These are phyloP conservation scores for Tor tambroides DNA, from an alignment of 2,113 vertebrate genomes.

Conservation along the genomic window DNA sequence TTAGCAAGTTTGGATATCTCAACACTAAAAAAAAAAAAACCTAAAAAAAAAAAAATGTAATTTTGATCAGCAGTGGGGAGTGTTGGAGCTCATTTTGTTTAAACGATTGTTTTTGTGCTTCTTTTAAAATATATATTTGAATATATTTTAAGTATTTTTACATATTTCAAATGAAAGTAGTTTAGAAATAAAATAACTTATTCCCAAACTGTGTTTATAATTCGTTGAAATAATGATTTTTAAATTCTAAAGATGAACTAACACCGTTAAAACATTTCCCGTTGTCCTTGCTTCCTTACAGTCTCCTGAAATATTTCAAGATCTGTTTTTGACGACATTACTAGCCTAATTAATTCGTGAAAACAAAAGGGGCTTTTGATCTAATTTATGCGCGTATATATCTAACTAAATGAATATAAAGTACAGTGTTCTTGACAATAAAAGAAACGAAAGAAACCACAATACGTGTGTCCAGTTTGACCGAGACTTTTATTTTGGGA, in stretches of 20 bases:
- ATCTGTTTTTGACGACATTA: not conserved
- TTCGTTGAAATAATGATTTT: not conserved
- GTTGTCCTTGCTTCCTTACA: no score
- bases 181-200: no score
- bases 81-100: not conserved
- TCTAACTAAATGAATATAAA: not conserved
- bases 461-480: not conserved
- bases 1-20: not conserved
- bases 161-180: no score
- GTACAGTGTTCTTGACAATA: not conserved
- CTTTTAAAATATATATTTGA: no score
- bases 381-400: not conserved
- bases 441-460: not conserved
- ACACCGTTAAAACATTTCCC: not conserved
- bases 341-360: not conserved
- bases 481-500: not conserved
- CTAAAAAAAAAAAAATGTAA: no score
- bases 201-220: not conserved
- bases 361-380: not conserved
- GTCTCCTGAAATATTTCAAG: not conserved
- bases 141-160: no score
- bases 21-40: not conserved
- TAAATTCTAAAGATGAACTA: not conserved
- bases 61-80: not conserved
- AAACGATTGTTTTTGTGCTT: not conserved